Conservation (phyloP, 1,140 invertebrate genomes). For the Latrodectus geometricus region DNA sequence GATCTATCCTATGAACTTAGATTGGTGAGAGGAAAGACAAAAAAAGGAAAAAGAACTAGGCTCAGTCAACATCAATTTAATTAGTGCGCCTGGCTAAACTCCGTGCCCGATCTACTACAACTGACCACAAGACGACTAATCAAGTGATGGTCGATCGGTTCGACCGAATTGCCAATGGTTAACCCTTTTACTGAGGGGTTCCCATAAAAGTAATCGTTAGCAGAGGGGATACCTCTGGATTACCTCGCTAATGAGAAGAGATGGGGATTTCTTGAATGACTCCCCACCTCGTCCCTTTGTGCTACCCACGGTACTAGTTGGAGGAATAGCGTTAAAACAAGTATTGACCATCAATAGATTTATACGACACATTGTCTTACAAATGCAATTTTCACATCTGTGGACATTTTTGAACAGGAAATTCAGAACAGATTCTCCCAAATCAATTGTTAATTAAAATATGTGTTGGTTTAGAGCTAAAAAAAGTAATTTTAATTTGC, state of each 20-base stretch:
- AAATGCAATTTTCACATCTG: background rate
- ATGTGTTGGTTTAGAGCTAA: too few species aligned
- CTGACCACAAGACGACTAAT: background rate
- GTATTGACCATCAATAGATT: background rate
- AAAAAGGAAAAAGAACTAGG: too few species aligned
- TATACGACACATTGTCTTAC: background rate
- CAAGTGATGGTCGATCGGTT: background rate
- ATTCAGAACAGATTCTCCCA: too few species aligned
- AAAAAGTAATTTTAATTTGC: too few species aligned
- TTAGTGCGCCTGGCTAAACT: background rate
- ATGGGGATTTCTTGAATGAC: background rate
- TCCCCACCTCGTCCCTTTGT: background rate
- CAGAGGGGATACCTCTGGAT: background rate
- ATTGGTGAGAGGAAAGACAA: too few species aligned
- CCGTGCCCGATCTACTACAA: background rate
- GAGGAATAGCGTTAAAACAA: background rate
- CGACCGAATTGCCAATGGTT: background rate
- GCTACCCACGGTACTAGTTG: background rate
- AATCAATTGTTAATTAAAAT: too few species aligned
- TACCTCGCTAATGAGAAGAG: slow-evolving; percentile 12
- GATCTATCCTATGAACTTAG: too few species aligned
- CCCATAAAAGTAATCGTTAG: background rate
- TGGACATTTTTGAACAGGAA: background rate
- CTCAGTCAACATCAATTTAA: background rate
- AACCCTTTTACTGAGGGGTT: background rate